Evolutionary conservation across 2,113 vertebrate species (phyloP), one percentile per base, ranked within the genome.

Genomic region (Rostratula benghalensis): DNA sequence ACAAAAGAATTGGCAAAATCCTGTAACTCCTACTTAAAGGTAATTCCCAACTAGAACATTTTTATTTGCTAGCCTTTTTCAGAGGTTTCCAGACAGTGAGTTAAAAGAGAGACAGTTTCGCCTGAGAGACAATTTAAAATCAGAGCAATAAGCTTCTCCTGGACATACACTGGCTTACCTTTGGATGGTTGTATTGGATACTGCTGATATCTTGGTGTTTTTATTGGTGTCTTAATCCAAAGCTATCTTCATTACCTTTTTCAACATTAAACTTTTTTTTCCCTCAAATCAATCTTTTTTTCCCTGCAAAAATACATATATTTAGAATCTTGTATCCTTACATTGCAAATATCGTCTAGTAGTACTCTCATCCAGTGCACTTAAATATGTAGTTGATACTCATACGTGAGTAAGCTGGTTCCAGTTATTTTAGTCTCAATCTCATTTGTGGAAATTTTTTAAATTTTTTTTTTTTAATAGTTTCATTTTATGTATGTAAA

Each of bases 331-430:
- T 43, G 20, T 43, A 45, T 59, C 16, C 39, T 79, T 79, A 41
- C 19, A 12, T 37, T 67, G 10, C 45, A 83, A 27, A 31, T 28
- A 19, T 27, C 39, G 22, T 67, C 27, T 78, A 2, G 19, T n/a
- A 25, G n/a, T 56, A 4, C 28, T 83, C 15, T 71, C 1, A 1
- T 51, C 9, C 19, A 54, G 1, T 15, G 19, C 1, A 1, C 27
- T 81, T 9, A 24, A 6, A 18, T 16, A 13, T 25, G 63, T 23
- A 54, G 25, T 20, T 73, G 57, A 56, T 20, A 3, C 14, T 85
- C 2, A 17, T 71, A 67, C 4, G 13, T 6, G 21, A 67, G 6
- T 65, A 17, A 57, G n/a, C 17, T 7, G 11, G 2, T 73, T 82
- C 7, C n/a, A 7, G 15, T 75, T 63, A 18, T 4, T 4, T 80